Evolutionary conservation across 2,888 invertebrate species (phyloP).

Genomic region (Polia nebulosa): DNA sequence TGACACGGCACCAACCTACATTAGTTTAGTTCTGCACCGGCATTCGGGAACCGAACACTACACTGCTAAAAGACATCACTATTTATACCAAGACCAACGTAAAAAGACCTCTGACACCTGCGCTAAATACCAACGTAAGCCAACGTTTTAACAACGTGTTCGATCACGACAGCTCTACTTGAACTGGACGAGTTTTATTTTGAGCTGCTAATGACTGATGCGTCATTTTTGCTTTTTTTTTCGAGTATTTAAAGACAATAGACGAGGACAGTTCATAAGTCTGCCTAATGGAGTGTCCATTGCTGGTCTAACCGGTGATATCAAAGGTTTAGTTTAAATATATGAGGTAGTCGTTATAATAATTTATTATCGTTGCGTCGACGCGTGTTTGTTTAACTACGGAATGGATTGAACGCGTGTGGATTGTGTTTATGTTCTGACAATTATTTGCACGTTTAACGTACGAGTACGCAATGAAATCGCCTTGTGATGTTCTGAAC

Average conservation of each 20-base stretch:
- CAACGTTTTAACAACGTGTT: constrained; percentile 58
- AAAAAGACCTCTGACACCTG: constrained; percentile 74
- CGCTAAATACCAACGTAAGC: constrained; percentile 70
- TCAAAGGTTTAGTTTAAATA: constrained; percentile 44
- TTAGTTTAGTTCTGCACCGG: constrained; percentile 83
- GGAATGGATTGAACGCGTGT: constrained; percentile 32
- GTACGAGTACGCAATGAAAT: constrained; percentile 20
- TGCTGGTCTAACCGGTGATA: constrained; percentile 41
- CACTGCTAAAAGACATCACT: constrained; percentile 85
- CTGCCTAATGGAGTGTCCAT: constrained; percentile 61
- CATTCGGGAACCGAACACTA: constrained; percentile 85
- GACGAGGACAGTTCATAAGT: constrained; percentile 51
- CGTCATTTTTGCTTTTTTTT: constrained; percentile 79
- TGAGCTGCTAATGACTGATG: constrained; percentile 81
- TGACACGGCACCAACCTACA: constrained; percentile 84
- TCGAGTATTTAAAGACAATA: constrained; percentile 79
- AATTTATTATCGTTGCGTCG: constrained; percentile 40
- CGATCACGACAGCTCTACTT: constrained; percentile 61
- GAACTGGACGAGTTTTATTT: constrained; percentile 70
- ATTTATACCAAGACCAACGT: constrained; percentile 81
- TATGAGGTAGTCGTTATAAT: constrained; percentile 47
- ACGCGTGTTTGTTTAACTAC: constrained; percentile 36
- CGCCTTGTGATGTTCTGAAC: constrained; percentile 32
- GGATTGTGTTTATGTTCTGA: constrained; percentile 44
- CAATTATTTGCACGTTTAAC: constrained; percentile 53